phyloP scores from a whole-genome alignment of 2,888 invertebrate species.

The Mimas tiliae region DNA sequence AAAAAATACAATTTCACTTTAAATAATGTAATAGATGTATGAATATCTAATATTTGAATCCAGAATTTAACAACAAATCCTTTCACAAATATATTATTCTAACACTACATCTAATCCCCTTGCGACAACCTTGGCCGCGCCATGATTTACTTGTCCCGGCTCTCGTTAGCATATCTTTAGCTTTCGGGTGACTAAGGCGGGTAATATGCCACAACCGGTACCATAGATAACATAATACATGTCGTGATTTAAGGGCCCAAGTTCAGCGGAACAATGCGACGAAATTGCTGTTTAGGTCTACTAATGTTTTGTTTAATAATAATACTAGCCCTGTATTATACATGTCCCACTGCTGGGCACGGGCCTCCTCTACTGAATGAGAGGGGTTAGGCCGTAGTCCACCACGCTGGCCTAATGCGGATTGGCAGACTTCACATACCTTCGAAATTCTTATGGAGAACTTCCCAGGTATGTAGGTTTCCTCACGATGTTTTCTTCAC shows the following conservation, averaged over 20 bases:
- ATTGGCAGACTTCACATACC: no score
- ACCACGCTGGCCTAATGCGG: no score
- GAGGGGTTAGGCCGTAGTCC: no score
- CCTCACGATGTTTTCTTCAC: no score
- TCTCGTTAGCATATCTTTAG: slow-evolving; percentile 63
- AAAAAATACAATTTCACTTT: no score
- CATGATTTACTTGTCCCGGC: slow-evolving; percentile 66
- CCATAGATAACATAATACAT: slow-evolving; percentile 19
- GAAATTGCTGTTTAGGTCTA: slow-evolving; percentile 9
- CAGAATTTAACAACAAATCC: not conserved
- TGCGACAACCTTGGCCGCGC: slow-evolving; percentile 58
- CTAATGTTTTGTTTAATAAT: not conserved
- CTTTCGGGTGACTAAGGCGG: slow-evolving; percentile 65
- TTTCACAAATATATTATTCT: not conserved
- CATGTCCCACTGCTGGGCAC: no score
- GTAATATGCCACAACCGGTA: slow-evolving; percentile 38
- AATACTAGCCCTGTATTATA: no score
- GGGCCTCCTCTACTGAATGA: no score
- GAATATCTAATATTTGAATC: no score
- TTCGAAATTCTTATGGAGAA: no score
- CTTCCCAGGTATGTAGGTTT: no score
- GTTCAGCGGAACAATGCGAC: slow-evolving; percentile 22
- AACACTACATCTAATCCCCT: slow-evolving; percentile 24
- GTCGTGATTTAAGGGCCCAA: slow-evolving; percentile 24
- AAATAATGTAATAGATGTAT: no score